Percentiles rank a stretch among this genome's conserved stretches.
Conservation (phyloP, 2,113 vertebrate species). For the Podilymbus podiceps region DNA sequence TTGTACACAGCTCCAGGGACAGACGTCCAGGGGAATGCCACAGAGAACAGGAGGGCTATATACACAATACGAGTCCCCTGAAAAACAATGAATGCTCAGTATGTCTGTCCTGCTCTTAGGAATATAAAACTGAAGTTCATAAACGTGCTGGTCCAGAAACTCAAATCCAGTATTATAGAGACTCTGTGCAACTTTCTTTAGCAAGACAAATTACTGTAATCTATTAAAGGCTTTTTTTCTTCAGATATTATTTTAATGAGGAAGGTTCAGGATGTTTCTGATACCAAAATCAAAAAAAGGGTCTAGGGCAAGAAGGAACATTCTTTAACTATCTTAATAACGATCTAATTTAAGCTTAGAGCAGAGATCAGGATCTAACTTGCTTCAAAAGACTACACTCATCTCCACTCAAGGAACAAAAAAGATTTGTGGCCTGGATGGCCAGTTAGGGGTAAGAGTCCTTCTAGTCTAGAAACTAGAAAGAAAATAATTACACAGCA, state of each 20-base stretch:
- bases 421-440: neutral
- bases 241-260: neutral
- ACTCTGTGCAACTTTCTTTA: neutral
- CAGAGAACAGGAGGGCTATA: neutral
- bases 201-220: neutral
- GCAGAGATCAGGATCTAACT: neutral
- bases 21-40: neutral
- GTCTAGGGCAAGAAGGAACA: neutral
- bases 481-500: neutral
- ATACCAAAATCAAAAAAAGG: neutral
- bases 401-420: neutral
- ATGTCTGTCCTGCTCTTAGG: neutral
- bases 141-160: neutral
- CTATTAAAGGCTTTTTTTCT: neutral
- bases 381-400: neutral
- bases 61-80: neutral
- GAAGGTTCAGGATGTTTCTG: neutral
- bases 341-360: neutral
- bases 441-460: neutral
- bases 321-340: neutral
- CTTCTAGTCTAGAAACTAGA: neutral
- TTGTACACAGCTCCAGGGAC: neutral
- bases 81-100: neutral
- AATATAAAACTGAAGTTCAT: neutral
- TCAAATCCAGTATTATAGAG: neutral